A percentile compares a stretch with the other conserved stretches of the same genome.
phyloP scores from a whole-genome alignment of 2,797 vertebrate species.

The Anguilla anguilla region DNA sequence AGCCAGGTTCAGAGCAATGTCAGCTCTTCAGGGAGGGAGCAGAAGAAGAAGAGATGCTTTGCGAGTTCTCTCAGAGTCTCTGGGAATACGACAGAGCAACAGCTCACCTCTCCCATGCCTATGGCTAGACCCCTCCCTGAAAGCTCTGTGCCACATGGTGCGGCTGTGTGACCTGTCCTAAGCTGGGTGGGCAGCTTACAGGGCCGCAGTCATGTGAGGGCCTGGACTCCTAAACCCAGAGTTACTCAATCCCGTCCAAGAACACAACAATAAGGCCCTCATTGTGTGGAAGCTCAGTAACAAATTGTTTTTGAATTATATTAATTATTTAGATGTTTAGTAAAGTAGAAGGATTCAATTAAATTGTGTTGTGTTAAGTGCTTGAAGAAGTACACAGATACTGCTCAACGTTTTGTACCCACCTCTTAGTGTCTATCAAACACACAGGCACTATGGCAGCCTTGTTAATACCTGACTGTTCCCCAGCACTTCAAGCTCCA shows the following conservation, averaged over 20 bases:
- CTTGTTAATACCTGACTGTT: not conserved
- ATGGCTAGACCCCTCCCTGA: not conserved
- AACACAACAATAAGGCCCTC: not conserved
- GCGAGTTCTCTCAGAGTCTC: not conserved
- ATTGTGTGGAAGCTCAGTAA: not conserved
- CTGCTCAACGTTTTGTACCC: not conserved
- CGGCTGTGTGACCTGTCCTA: not conserved
- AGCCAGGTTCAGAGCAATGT: not conserved
- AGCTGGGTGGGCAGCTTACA: conserved; percentile 2
- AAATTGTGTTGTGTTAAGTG: not conserved
- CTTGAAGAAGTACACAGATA: not conserved
- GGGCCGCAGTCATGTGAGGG: not conserved
- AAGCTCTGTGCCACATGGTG: not conserved
- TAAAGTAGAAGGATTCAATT: not conserved
- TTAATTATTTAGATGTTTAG: not conserved
- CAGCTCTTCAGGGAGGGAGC: not conserved
- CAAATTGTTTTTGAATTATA: not conserved
- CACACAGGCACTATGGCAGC: not conserved
- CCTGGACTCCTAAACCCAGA: not conserved
- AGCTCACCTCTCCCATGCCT: not conserved
- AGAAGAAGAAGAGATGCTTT: not conserved
- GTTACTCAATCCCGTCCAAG: not conserved
- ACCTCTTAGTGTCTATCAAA: not conserved
- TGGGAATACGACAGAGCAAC: not conserved
- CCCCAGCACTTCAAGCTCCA: not conserved